Base-by-base conservation (phyloP, 2,113 vertebrate species). In the Psilopsiagon aurifrons region DNA sequence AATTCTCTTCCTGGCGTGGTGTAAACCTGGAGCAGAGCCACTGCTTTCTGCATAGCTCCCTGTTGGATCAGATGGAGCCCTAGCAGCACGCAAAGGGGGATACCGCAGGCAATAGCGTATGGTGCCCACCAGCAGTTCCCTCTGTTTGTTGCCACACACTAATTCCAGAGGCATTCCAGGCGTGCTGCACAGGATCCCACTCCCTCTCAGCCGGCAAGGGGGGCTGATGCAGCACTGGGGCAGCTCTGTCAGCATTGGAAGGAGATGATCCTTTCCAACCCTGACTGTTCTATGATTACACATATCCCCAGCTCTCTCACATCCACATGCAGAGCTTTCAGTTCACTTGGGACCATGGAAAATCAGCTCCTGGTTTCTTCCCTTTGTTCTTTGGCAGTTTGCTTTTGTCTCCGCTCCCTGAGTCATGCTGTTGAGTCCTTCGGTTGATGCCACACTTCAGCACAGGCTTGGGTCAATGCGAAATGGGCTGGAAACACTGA, bases 291-390 rank as follows among this genome's bases (percentile, higher is more conserved):
- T 10, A n/a, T 59, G 57, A n/a, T 59, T n/a, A 33, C 46, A 33
- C 60, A 25, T 44, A 62, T 18, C 20, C 59, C 82, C 59, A 35
- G 25, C n/a, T 44, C 8, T 0, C 57, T 22, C 37, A 1, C 33
- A 17, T 4, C 33, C 3, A 0, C 62, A 9, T 11, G 0, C 19
- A 3, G 22, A 16, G 27, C 27, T 59, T 43, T 47, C 57, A 10
- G 57, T n/a, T 47, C 54, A 10, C 5, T 10, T 14, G 4, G 46
- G 51, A 46, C 0, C 10, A 19, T 27, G 66, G 60, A 46, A 60
- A 94, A 75, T 39, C 75, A 62, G 11, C 83, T 75, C 16, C 59
- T 2, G 1, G 0, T 31, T 64, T 71, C 76, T 47, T 47, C 29
- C n/a, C 17, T 47, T 13, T 2, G 1, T 27, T 76, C 43, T 83